Conservation (phyloP, 1,140 invertebrate species). For the Pissodes strobi region DNA sequence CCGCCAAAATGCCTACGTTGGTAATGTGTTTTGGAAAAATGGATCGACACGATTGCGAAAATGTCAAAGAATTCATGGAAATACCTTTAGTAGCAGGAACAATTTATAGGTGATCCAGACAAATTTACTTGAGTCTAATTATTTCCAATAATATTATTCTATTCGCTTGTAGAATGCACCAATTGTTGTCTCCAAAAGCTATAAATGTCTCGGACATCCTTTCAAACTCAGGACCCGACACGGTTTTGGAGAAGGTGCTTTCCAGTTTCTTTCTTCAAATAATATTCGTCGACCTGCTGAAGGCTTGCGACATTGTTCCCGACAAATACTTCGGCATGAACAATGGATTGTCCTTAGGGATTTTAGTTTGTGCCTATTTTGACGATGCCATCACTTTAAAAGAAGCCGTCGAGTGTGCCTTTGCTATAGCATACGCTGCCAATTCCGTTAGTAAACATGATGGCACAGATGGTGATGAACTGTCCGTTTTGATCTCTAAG, state of each 20-base stretch:
- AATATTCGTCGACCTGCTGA: constrained; percentile 75
- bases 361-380: constrained; percentile 81
- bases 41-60: constrained; percentile 83
- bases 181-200: constrained; percentile 61
- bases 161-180: constrained; percentile 33
- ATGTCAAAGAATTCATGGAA: constrained; percentile 64
- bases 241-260: constrained; percentile 63
- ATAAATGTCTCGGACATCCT: constrained; percentile 68
- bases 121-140: not conserved
- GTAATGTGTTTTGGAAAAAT: constrained; percentile 92
- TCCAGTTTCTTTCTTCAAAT: constrained; percentile 78
- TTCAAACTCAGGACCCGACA: constrained; percentile 54
- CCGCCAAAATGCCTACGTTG: constrained; percentile 68
- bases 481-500: not conserved
- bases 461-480: not conserved
- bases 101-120: constrained; percentile 64
- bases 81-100: constrained; percentile 75
- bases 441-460: not conserved
- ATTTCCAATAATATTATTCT: no score
- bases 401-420: constrained; percentile 65
- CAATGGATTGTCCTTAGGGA: constrained; percentile 67
- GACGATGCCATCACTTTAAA: constrained; percentile 81
- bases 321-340: constrained; percentile 77
- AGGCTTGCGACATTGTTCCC: constrained; percentile 65
- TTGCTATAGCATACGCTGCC: constrained; percentile 18